A percentile compares a stretch with the other conserved stretches of the same genome.
phyloP scores from a whole-genome alignment of 1,140 invertebrate species.

The Conus ventricosus region DNA sequence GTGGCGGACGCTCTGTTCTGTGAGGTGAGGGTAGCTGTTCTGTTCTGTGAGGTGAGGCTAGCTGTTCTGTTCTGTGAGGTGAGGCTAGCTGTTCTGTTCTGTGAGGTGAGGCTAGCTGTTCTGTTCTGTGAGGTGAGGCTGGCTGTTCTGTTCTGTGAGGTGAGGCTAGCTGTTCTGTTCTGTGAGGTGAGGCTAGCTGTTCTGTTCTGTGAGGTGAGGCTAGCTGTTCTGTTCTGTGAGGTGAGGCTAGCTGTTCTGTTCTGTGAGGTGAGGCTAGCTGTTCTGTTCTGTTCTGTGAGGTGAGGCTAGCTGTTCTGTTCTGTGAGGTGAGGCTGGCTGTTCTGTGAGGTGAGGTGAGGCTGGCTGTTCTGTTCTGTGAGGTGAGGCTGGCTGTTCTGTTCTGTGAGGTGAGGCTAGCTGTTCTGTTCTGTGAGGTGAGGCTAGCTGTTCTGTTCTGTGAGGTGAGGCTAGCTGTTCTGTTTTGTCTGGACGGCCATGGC shows the following conservation, averaged over 20 bases:
- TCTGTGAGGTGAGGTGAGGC: conserved; percentile 30
- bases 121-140: conserved; percentile 32
- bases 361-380: too few relatives aligned
- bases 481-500: too few relatives aligned
- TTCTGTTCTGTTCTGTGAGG: conserved; percentile 29
- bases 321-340: too few relatives aligned
- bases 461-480: neutral
- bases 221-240: conserved; percentile 30
- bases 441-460: conserved; percentile 29
- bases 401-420: conserved; percentile 19
- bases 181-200: conserved; percentile 21
- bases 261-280: too few relatives aligned
- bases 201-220: too few relatives aligned
- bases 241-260: neutral
- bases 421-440: too few relatives aligned
- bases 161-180: too few relatives aligned
- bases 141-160: too few relatives aligned
- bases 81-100: neutral
- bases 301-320: neutral
- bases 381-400: too few relatives aligned
- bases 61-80: conserved; percentile 21
- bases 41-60: conserved; percentile 21
- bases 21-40: conserved; percentile 12
- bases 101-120: too few relatives aligned
- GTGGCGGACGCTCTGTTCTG: conserved; percentile 22